Conservation (phyloP, 2,888 invertebrate species). For the Tetragnatha montana region DNA sequence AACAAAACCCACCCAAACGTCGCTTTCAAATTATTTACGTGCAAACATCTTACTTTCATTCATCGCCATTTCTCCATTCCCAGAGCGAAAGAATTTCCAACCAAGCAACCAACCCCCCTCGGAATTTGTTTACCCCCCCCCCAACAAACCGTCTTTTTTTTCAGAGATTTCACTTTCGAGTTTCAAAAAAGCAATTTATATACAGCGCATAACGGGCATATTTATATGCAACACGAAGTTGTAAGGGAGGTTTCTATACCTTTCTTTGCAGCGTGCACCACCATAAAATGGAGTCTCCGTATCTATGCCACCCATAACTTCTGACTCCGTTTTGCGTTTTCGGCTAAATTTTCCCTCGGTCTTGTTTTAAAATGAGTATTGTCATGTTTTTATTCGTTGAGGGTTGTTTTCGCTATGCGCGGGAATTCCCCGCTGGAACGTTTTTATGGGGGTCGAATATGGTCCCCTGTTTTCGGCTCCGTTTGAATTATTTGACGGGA, state of each 20-base stretch:
- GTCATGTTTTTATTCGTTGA: conserved; percentile 33
- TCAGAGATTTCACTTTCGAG: conserved; percentile 35
- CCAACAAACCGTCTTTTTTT: conserved; percentile 1
- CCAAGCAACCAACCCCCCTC: background rate
- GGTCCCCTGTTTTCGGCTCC: background rate
- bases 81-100: conserved; percentile 7
- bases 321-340: conserved; percentile 4
- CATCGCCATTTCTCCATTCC: background rate
- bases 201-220: conserved; percentile 27
- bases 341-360: conserved; percentile 13
- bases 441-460: background rate
- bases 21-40: conserved; percentile 10
- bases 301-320: conserved; percentile 12
- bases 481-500: background rate
- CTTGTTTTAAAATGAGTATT: conserved; percentile 47
- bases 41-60: conserved; percentile 7
- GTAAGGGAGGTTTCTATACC: background rate
- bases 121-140: conserved; percentile 29
- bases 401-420: background rate
- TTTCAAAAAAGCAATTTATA: conserved; percentile 43
- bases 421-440: too few relatives aligned
- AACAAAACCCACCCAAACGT: background rate
- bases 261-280: background rate
- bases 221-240: conserved; percentile 41
- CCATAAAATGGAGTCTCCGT: conserved; percentile 29